Conservation (phyloP, 2,113 vertebrate genomes). For the Mesitornis unicolor region DNA sequence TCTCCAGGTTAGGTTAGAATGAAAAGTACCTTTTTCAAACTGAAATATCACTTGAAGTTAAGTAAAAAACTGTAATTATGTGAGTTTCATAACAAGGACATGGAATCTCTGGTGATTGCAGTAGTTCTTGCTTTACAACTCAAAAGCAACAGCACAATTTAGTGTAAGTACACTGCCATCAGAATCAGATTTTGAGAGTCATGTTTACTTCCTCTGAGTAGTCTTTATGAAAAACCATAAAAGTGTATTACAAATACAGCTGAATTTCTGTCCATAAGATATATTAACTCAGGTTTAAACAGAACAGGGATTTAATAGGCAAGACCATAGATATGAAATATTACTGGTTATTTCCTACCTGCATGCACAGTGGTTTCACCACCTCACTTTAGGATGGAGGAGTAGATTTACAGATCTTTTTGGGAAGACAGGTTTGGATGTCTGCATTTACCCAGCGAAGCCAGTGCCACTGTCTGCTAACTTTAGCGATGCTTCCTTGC, state of each 20-base stretch:
- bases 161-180: background rate
- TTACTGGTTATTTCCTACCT: background rate
- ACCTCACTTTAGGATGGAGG: background rate
- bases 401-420: background rate
- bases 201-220: background rate
- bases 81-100: background rate
- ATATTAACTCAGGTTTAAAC: background rate
- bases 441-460: background rate
- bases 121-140: background rate
- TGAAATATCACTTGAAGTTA: background rate
- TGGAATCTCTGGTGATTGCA: background rate
- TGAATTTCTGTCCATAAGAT: background rate
- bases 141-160: fast-evolving
- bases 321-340: background rate
- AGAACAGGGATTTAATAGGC: background rate
- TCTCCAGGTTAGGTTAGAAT: background rate
- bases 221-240: background rate
- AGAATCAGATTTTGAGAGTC: background rate
- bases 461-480: background rate
- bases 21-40: background rate
- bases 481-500: background rate
- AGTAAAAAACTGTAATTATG: background rate
- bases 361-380: background rate
- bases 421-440: background rate
- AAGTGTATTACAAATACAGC: background rate